Percentiles rank a stretch among this genome's conserved stretches.
Evolutionary conservation across 2,888 invertebrate genomes (phyloP).

Genomic region (Prosopocoilus inquinatus): DNA sequence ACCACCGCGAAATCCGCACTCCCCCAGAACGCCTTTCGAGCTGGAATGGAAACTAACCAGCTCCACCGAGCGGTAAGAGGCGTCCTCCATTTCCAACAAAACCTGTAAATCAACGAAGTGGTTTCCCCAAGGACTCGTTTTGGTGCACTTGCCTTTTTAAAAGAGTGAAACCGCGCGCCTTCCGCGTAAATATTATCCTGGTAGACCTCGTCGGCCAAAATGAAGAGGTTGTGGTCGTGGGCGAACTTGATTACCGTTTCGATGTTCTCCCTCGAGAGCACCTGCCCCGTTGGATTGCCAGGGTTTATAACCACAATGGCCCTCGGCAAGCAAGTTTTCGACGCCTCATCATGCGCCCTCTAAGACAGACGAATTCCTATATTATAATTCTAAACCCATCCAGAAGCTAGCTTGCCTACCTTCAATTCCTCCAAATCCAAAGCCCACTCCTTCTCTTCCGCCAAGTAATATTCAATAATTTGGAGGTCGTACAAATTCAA

Average conservation of each 20-base stretch:
- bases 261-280: constrained; percentile 66
- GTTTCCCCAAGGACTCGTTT: no score
- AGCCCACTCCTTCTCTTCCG: constrained; percentile 68
- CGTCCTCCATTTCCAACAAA: no score
- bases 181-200: constrained; percentile 72
- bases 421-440: constrained; percentile 63
- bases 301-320: constrained; percentile 76
- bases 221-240: constrained; percentile 61
- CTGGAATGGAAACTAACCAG: no score
- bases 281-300: constrained; percentile 73
- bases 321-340: constrained; percentile 56
- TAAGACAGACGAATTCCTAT: no score
- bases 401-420: constrained; percentile 9
- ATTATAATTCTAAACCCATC: no score
- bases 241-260: constrained; percentile 70
- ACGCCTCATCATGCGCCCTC: constrained; percentile 47
- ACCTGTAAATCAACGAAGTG: no score
- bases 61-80: no score
- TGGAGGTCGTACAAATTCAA: constrained; percentile 66
- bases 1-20: no score
- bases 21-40: no score
- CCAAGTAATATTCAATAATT: constrained; percentile 67
- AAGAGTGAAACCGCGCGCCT: constrained; percentile 66
- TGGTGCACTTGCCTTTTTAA: constrained; percentile 54
- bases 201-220: constrained; percentile 70